Percentiles rank a stretch among this genome's conserved stretches.
These are phyloP conservation scores for Salvelinus alpinus DNA, from an alignment of 2,113 vertebrate species.

Conservation along the genomic window DNA sequence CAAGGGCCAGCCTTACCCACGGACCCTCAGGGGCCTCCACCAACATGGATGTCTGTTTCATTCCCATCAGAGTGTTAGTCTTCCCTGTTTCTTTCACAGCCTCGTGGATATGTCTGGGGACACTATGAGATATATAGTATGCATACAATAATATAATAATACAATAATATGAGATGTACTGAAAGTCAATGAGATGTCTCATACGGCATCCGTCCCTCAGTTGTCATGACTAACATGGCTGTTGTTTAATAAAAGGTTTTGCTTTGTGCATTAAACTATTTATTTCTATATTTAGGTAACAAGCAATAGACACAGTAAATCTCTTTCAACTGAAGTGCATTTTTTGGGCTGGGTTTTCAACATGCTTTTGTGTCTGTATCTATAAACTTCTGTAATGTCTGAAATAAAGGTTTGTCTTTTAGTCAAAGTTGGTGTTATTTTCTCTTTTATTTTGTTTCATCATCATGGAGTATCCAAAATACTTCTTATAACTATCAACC, in stretches of 20 bases:
- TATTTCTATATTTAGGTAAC: slow-evolving; percentile 34
- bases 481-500: slow-evolving; percentile 6
- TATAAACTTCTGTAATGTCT: background rate
- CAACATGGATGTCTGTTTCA: slow-evolving; percentile 25
- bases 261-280: slow-evolving; percentile 27
- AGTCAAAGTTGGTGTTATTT: background rate
- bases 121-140: slow-evolving; percentile 1
- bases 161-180: background rate
- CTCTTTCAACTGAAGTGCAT: slow-evolving; percentile 12
- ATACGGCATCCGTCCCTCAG: too few relatives aligned
- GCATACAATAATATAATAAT: too few relatives aligned
- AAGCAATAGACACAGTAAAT: slow-evolving; percentile 26
- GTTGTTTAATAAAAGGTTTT: slow-evolving; percentile 15
- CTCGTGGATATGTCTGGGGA: slow-evolving; percentile 13
- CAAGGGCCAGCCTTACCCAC: background rate
- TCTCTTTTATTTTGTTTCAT: slow-evolving; percentile 3
- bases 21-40: background rate
- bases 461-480: background rate
- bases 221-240: slow-evolving; percentile 7
- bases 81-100: slow-evolving; percentile 19
- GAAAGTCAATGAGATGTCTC: slow-evolving; percentile 27
- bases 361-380: slow-evolving; percentile 31
- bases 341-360: slow-evolving; percentile 4
- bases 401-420: slow-evolving; percentile 48
- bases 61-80: slow-evolving; percentile 35